Evolutionary conservation across 2,113 vertebrate genomes (phyloP), one percentile per base, ranked within the genome.

Genomic region (Speoplatyrhinus poulsoni): DNA sequence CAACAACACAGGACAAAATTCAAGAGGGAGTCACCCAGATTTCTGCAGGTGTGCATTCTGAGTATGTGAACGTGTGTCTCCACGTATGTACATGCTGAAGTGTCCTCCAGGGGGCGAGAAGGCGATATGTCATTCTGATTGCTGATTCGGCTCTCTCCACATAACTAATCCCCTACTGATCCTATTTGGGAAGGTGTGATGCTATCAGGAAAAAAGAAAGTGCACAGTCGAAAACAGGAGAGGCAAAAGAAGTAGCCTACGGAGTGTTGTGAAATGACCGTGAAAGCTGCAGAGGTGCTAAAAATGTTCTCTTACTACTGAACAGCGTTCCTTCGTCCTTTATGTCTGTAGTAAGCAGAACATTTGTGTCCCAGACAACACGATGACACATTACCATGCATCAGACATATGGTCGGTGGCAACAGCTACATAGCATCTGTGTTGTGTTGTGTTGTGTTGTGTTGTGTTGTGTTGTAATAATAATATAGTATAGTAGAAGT

Each of bases 131-230:
- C 84, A 72, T 77, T 60, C 73, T 82, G 77, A 87, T 80, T 83
- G 87, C 86, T 82, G 83, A 90, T 88, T 88, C 79, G 68, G 84
- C 86, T 80, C 81, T 69, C 69, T 47, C 69, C 70, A 73, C 72
- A 82, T 67, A 72, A 76, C 87, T 88, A 87, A 90, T 90, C 88
- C 82, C 71, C 76, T 9, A 73, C 85, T 89, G 88, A 85, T 86
- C 85, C 80, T 75, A 70, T 80, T 86, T 83, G 60, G 65, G 54
- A 69, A 85, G 71, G 76, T 54, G 63, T 86, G 89, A 85, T 80
- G 87, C 84, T 87, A 90, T 85, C 78, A 84, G 65, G 80, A 83
- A 79, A 67, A 81, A 62, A 71, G 69, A 62, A 71, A 71, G 78
- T 82, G 60, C 83, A 77, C 69, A 73, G 64, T 17, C 59, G 48